phyloP scores from a whole-genome alignment of 2,888 invertebrate species.

The Allophyes oxyacanthae region DNA sequence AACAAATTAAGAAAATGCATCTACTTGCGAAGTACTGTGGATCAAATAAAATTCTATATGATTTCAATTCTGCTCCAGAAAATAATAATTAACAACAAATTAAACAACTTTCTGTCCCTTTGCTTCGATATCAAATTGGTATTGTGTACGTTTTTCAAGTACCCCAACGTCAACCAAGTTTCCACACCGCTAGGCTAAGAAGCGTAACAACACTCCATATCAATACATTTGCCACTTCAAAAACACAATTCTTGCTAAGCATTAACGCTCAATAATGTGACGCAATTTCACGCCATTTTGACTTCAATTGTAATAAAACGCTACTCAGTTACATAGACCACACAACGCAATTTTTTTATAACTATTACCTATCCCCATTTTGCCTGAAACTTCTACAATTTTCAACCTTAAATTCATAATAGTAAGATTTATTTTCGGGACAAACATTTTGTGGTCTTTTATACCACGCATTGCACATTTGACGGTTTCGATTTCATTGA shows the following conservation, averaged over 20 bases:
- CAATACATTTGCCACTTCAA: slow-evolving; percentile 74
- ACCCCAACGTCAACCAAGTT: slow-evolving; percentile 41
- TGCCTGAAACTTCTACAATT: background rate
- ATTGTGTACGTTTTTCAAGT: slow-evolving; percentile 19
- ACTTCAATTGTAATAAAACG: slow-evolving; percentile 69
- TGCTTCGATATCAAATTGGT: slow-evolving; percentile 2
- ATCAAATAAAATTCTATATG: too few relatives aligned
- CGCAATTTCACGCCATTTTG: slow-evolving; percentile 85
- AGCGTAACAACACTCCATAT: slow-evolving; percentile 67
- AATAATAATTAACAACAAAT: too few relatives aligned
- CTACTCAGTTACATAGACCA: slow-evolving; percentile 82
- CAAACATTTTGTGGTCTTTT: slow-evolving; percentile 11
- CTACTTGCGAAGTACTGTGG: too few relatives aligned
- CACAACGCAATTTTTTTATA: slow-evolving; percentile 64
- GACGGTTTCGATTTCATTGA: slow-evolving; percentile 58
- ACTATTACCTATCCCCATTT: slow-evolving; percentile 3
- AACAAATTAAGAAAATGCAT: too few relatives aligned
- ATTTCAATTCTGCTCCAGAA: too few relatives aligned
- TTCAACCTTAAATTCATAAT: slow-evolving; percentile 1
- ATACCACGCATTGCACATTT: slow-evolving; percentile 52
- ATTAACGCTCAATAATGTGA: slow-evolving; percentile 70
- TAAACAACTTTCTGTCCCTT: too few relatives aligned
- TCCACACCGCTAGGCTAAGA: slow-evolving; percentile 68
- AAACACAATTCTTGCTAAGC: slow-evolving; percentile 60
- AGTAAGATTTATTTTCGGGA: slow-evolving; percentile 4